Conservation (phyloP, 1,140 invertebrate species). For the Colletes gigas region DNA sequence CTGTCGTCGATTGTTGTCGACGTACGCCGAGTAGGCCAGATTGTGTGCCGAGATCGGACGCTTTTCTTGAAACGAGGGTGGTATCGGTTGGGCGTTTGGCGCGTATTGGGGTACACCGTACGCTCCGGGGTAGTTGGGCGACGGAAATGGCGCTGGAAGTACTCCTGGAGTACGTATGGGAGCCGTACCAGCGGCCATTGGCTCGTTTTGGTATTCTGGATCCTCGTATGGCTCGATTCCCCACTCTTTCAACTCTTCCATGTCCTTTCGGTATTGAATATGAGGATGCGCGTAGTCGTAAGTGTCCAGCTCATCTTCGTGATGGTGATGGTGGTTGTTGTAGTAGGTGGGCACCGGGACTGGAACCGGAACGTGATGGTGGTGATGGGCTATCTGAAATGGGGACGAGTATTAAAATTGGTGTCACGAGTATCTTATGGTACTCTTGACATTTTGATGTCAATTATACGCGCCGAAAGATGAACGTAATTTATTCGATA, state of each 20-base stretch:
- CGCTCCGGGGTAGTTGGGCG: constrained; percentile 55
- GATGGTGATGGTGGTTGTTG: constrained; percentile 65
- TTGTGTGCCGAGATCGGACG: constrained; percentile 63
- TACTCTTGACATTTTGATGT: background rate
- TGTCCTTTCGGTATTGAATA: constrained; percentile 77
- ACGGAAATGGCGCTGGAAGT: constrained; percentile 37
- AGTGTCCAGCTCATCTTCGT: constrained; percentile 73
- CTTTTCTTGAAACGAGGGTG: constrained; percentile 61
- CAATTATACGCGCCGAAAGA: too few relatives aligned
- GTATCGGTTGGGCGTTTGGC: constrained; percentile 45
- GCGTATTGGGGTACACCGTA: constrained; percentile 63
- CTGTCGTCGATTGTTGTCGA: constrained; percentile 62
- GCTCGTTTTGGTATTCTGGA: constrained; percentile 62
- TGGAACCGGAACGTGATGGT: constrained; percentile 82
- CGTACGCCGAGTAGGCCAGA: constrained; percentile 74
- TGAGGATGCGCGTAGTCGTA: constrained; percentile 77
- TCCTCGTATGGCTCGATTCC: constrained; percentile 77
- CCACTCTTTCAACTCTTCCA: constrained; percentile 79
- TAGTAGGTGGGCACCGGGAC: constrained; percentile 76
- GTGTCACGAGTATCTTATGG: background rate
- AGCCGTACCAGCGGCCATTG: background rate
- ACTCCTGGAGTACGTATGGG: constrained; percentile 11
- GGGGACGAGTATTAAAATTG: constrained; percentile 22
- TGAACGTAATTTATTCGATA: too few relatives aligned
- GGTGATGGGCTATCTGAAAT: constrained; percentile 81